Base-by-base conservation (phyloP, 1,140 invertebrate genomes). In the Penaeus vannamei region DNA sequence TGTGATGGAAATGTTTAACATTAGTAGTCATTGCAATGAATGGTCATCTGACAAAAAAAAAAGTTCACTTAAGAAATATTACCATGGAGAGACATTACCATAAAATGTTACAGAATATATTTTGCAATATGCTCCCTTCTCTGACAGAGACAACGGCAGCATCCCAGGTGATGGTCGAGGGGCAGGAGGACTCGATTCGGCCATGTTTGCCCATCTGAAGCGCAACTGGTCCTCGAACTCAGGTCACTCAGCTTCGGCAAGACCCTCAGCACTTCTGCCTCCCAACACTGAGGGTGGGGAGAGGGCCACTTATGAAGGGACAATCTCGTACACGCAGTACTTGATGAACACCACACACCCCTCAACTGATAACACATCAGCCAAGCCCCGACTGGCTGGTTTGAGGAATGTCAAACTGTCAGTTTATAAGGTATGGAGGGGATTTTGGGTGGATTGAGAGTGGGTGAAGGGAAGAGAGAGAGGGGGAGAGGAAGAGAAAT, bases 81-180 rank as follows among this genome's bases (percentile, higher is more conserved):
- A 17, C 53, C 53, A 53, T 53, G 17, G 14, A 53, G 53, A 53
- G 53, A 53, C 53, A 53, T 17, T 53, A 53, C 53, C 12, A 53
- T 53, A 53, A 53, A 17, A 53, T 14, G 53, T 53, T 17, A 10
- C 53, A 53, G 53, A 8, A 53, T 53, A 12, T 14, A 8, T 53
- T 12, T 53, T 12, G 14, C 8, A 1, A 12, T 17, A 12, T 17
- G 0, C 53, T 53, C 17, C 17, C 53, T 23, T 26, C 36, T 10
- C 66, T 62, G 46, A 60, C 84, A 91, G 90, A 81, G 95, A 96
- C 90, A 93, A 91, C 53, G 95, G 95, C 5, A 91, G 93, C 26
- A 93, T 97, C 46, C 96, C 96, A 1, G 96, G 96, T 1, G 96
- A 97, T 93, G 93, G 93, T 14, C 93, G 94, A 86, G 96, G 96